phyloP scores from a whole-genome alignment of 2,113 vertebrate genomes.

The Melanerpes aurifrons region DNA sequence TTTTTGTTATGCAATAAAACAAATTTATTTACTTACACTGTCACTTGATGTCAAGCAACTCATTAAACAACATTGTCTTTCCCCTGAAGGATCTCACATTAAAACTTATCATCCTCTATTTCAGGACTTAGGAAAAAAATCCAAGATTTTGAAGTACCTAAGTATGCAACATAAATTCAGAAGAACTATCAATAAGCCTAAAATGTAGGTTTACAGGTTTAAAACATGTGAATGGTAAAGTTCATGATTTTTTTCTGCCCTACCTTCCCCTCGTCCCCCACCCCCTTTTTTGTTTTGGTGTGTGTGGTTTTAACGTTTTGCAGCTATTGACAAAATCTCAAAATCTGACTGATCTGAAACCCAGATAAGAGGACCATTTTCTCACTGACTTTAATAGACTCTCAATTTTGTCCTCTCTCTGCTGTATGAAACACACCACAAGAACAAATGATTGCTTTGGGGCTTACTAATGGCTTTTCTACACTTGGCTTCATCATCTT shows the following conservation, averaged over 20 bases:
- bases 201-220: background rate
- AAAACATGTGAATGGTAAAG: background rate
- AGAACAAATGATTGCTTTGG: slow-evolving; percentile 39
- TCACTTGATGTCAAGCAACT: background rate
- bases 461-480: slow-evolving; percentile 45
- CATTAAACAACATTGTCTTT: background rate
- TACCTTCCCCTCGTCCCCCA: no score
- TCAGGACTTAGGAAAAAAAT: background rate
- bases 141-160: background rate
- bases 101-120: background rate
- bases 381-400: background rate
- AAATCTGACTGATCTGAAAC: background rate
- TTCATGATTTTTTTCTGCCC: background rate
- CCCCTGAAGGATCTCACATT: background rate
- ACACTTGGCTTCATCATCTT: slow-evolving; percentile 17
- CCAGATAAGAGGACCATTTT: background rate
- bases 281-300: background rate
- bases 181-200: background rate
- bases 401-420: background rate
- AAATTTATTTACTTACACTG: background rate
- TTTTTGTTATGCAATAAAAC: slow-evolving; percentile 2
- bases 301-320: background rate
- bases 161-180: background rate
- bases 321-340: background rate
- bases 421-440: background rate